Conservation (phyloP, 2,113 vertebrate species). For the Ia io region DNA sequence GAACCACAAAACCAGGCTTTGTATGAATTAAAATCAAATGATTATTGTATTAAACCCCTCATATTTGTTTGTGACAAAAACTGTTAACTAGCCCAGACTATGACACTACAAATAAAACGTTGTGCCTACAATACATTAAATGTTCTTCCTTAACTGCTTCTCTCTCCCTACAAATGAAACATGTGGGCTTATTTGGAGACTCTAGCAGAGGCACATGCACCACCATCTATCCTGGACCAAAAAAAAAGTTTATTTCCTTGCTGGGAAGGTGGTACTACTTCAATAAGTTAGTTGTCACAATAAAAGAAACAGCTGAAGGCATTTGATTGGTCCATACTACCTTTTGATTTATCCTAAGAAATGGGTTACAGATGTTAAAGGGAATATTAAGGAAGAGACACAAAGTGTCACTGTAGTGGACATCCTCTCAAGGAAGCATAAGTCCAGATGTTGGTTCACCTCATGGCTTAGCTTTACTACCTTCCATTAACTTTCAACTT, state of each 20-base stretch:
- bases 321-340: neutral
- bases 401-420: neutral
- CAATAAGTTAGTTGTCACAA: neutral
- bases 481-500: neutral
- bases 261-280: neutral
- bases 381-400: neutral
- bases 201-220: neutral
- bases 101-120: neutral
- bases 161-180: neutral
- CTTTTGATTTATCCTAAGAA: neutral
- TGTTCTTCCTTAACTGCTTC: neutral
- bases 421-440: neutral
- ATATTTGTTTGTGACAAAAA: neutral
- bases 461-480: neutral
- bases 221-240: neutral
- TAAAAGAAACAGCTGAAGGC: neutral
- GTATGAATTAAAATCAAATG: neutral
- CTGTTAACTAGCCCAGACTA: neutral
- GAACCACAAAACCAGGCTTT: neutral
- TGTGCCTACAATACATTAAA: neutral
- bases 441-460: neutral
- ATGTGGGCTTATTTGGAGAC: neutral
- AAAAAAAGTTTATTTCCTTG: neutral
- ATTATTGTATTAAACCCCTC: neutral
- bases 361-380: neutral